A percentile compares a stretch with the other conserved stretches of the same genome.
These are phyloP conservation scores for Bradypodion pumilum DNA, from an alignment of 2,797 vertebrate genomes.

Conservation along the genomic window DNA sequence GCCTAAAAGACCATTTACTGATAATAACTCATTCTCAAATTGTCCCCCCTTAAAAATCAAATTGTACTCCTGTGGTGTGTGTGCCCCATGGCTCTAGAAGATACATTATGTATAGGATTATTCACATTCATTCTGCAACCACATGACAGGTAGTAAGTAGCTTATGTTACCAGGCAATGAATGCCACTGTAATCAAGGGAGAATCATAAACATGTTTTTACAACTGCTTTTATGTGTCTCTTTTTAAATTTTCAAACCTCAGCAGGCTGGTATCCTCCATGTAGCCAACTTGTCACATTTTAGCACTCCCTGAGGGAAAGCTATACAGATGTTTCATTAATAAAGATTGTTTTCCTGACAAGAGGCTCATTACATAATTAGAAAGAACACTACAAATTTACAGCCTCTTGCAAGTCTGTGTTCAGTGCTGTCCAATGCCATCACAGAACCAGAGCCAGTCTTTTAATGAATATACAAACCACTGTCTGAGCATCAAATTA, in stretches of 20 bases:
- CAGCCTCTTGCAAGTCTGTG: conserved; percentile 34
- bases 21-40: too few species aligned
- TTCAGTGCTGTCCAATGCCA: conserved; percentile 14
- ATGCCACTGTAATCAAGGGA: conserved; percentile 14
- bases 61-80: too few species aligned
- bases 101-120: not conserved
- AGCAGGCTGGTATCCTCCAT: conserved; percentile 35
- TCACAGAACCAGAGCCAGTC: conserved; percentile 7
- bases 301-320: conserved; percentile 35
- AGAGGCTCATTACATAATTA: conserved; percentile 60
- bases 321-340: conserved; percentile 66
- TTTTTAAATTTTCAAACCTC: conserved; percentile 40
- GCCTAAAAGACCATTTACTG: too few species aligned
- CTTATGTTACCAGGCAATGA: not conserved
- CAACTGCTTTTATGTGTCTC: conserved; percentile 28
- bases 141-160: not conserved
- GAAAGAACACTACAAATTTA: conserved; percentile 50
- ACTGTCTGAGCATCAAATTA: not conserved
- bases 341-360: conserved; percentile 63
- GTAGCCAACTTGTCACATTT: conserved; percentile 33
- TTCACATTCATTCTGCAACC: not conserved
- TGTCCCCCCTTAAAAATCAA: too few species aligned
- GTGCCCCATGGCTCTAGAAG: too few species aligned
- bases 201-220: conserved; percentile 50
- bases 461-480: not conserved